These are phyloP conservation scores for Danio jaintianensis DNA, from an alignment of 2,797 vertebrate species.

Conservation along the genomic window DNA sequence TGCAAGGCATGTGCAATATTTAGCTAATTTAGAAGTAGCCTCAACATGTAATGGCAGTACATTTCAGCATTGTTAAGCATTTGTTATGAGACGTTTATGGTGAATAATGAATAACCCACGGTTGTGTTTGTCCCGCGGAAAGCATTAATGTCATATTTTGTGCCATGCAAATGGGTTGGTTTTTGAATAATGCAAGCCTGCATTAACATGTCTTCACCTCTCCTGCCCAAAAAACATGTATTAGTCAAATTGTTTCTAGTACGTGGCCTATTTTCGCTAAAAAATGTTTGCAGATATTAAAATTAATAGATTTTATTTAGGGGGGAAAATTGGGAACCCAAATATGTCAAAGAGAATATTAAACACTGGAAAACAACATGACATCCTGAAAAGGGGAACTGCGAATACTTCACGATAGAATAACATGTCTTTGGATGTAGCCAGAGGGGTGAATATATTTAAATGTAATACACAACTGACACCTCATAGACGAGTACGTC, in stretches of 20 bases:
- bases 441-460: slow-evolving; percentile 39
- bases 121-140: slow-evolving; percentile 13
- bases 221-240: slow-evolving; percentile 24
- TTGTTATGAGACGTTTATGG: slow-evolving; percentile 8
- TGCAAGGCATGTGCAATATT: neutral
- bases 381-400: slow-evolving; percentile 19
- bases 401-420: slow-evolving; percentile 19
- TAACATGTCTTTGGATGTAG: slow-evolving; percentile 14
- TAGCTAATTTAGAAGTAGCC: neutral
- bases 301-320: slow-evolving; percentile 27
- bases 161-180: slow-evolving; percentile 11
- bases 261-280: slow-evolving; percentile 23
- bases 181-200: slow-evolving; percentile 1
- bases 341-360: slow-evolving; percentile 28
- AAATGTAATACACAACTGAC: neutral
- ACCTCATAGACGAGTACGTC: neutral
- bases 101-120: slow-evolving; percentile 24
- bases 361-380: slow-evolving; percentile 6
- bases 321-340: neutral
- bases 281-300: slow-evolving; percentile 21
- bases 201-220: slow-evolving; percentile 24
- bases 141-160: slow-evolving; percentile 42
- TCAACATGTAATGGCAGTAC: neutral
- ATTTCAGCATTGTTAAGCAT: slow-evolving; percentile 25
- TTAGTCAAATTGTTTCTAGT: slow-evolving; percentile 42